Evolutionary conservation across 2,888 invertebrate species (phyloP), one percentile per base, ranked within the genome.

Genomic region (Himalopsyche anomala): DNA sequence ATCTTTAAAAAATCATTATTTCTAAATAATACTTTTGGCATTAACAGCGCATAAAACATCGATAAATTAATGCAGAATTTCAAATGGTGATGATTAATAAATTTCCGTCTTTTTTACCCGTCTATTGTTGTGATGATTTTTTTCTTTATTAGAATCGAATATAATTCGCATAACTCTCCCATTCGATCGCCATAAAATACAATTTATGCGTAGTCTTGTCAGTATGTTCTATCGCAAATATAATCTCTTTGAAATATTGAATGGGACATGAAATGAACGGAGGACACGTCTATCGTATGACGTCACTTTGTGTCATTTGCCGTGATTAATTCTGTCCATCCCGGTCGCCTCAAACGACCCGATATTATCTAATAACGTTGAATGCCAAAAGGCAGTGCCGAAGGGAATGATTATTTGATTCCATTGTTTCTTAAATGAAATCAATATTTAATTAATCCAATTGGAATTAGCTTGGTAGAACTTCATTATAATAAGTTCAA

Each of bases 201-300:
- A 74, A 74, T 74, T 36, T 74, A 74, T 74, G 74, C 74, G 4
- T 5, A 5, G 12, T 74, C 74, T 74, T 5, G 36, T 74, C 15
- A 15, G 36, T 74, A 28, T 12, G 38, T 15, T 36, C 0, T 36
- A 15, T 74, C 36, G 38, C 36, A 74, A 74, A 74, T 36, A 74
- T 74, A 74, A 74, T 74, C 74, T 74, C 74, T 74, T 74, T 74
- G 74, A 74, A 74, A 74, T 74, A 74, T 74, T 74, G 74, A 74
- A 74, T 36, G 36, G 4, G 4, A 15, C 36, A 62, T 28, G 28
- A 4, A 62, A 28, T 15, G 74, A 15, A 74, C 74, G 11, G 12
- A 36, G 74, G 74, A 74, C 74, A 36, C 36, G 74, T 74, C 74
- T 74, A 74, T 74, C 74, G 74, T 15, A 5, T 36, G 74, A 74